Evolutionary conservation across 2,113 vertebrate species (phyloP), one percentile per base, ranked within the genome.

Genomic region (Cyphomyrus discorhynchus): DNA sequence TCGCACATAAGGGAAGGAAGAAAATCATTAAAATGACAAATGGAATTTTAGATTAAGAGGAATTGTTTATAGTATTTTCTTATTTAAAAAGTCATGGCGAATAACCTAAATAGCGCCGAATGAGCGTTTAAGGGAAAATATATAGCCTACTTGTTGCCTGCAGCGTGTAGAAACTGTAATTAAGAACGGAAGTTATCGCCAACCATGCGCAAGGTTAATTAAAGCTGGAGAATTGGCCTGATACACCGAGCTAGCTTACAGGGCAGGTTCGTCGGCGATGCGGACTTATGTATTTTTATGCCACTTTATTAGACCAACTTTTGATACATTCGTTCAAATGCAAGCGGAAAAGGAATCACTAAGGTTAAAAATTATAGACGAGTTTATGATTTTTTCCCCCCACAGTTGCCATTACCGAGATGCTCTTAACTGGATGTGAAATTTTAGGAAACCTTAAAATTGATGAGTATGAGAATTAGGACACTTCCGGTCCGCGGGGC

Each of bases 1-100:
- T 42, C 74, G 74, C 74, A 31, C 74, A 80, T 80, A 80, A 80
- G 74, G 15, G 74, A 39, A 80, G 35, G 35, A 80, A 42, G 74
- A 80, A 80, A 80, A 80, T 80, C 74, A 80, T 80, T 77, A 8
- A 42, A 80, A 80, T 80, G 74, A 80, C 74, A 80, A 80, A 80
- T 80, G 74, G 74, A 39, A 42, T 80, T 35, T 42, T 80, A 80
- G 35, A 80, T 80, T 35, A 80, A 80, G 74, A 39, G 31, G 35
- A 80, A 39, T 80, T 80, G 74, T 80, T 39, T 42, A 80, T 80
- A 80, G 74, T 80, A 42, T 19, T 77, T 77, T 80, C 5, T 42
- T 80, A 80, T 27, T 27, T 66, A 66, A 70, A 70, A 70, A 70
- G n/a, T 31, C n/a, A 31, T 31, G 62, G n/a, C 62, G 27, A 70